Evolutionary conservation across 2,113 vertebrate genomes (phyloP), one percentile per base, ranked within the genome.

Genomic region (Podarcis cretensis): DNA sequence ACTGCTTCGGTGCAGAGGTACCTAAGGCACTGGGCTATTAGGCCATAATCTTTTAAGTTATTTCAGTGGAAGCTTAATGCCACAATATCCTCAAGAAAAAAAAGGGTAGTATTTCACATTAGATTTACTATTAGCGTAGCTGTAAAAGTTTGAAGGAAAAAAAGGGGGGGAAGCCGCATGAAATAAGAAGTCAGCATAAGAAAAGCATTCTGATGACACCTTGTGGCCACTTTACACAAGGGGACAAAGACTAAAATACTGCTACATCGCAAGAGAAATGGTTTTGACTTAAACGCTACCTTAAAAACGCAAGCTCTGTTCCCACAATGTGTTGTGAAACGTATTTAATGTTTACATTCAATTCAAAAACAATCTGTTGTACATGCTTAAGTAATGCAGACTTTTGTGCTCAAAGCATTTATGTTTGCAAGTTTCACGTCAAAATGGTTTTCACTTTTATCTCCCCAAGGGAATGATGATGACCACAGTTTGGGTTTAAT

Each of bases 141-240:
- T 87, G 87, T 88, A 68, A 94, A 94, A 95, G 85, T 95, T 95
- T 88, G 59, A 77, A 65, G 94, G 94, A 80, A 25, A 68, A 43
- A 84, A 81, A 81, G 30, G 71, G 32, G 71, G 30, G 86, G 90
- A 77, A 90, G 81, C 83, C 74, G 54, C 48, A 40, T 78, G 94
- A 90, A 93, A 92, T 59, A 91, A 85, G n/a, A 80, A 77, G 88
- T 84, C 94, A 93, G 90, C 88, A 92, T 90, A 95, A 92, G 54
- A 94, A 95, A 95, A 96, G 97, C 93, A 93, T 97, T 96, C 95
- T 97, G 96, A 96, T 95, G 97, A 98, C 97, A 97, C 96, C 97
- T 98, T 95, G 96, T 97, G 97, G 97, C 95, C 95, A 91, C 87
- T 96, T 95, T 91, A 88, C 87, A 94, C 83, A 94, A 78, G 63